These are phyloP conservation scores for Paramormyrops hopkinsi DNA, from an alignment of 2,797 vertebrate genomes.

Conservation along the genomic window DNA sequence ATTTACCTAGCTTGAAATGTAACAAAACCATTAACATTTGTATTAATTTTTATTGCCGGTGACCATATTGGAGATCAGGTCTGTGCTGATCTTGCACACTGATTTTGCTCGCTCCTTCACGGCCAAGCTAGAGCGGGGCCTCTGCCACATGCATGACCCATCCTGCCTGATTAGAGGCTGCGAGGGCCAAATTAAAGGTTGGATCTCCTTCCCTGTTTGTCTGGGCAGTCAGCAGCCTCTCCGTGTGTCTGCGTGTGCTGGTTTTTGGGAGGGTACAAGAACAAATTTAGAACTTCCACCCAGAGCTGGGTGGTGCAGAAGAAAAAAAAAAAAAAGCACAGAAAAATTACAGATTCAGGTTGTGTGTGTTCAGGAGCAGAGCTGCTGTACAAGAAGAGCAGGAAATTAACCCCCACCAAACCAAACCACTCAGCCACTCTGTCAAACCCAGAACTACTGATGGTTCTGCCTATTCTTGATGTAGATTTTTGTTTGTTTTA, in stretches of 20 bases:
- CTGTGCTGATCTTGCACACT: neutral
- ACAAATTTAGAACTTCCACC: conserved; percentile 34
- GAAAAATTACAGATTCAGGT: neutral
- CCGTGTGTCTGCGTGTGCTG: conserved; percentile 35
- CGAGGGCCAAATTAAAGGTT: conserved; percentile 36
- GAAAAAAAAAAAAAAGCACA: neutral
- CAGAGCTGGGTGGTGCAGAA: neutral
- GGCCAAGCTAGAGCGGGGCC: neutral
- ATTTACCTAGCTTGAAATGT: neutral
- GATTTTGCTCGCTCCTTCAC: neutral
- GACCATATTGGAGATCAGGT: neutral
- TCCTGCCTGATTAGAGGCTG: conserved; percentile 55
- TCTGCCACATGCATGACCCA: conserved; percentile 15
- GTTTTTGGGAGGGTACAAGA: conserved; percentile 36
- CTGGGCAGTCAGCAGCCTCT: conserved; percentile 42
- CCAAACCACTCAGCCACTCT: neutral
- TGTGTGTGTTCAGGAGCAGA: neutral
- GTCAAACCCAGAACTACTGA: neutral
- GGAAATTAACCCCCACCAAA: neutral
- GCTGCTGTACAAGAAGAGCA: neutral
- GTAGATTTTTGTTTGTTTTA: neutral
- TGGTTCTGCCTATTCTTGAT: neutral
- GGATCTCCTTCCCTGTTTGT: conserved; percentile 44
- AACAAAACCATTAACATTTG: neutral
- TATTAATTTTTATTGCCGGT: neutral